phyloP scores from a whole-genome alignment of 2,888 invertebrate species.

The Matsumyia berberina region DNA sequence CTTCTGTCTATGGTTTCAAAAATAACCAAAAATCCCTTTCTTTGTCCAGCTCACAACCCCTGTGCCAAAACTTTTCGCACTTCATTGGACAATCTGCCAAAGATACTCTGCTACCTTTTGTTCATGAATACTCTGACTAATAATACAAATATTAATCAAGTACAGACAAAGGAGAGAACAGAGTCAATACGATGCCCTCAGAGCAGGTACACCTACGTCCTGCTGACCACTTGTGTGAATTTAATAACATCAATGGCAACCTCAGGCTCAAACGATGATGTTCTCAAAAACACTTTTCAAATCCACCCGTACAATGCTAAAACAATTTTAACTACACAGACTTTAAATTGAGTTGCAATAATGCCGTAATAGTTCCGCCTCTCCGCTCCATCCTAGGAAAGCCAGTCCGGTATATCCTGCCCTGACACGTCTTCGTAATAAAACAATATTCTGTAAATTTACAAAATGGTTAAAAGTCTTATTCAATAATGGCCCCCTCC shows the following conservation, averaged over 20 bases:
- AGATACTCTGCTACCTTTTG: slow-evolving; percentile 29
- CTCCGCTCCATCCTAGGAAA: not conserved
- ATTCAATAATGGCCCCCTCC: slow-evolving; percentile 56
- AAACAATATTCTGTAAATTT: slow-evolving; percentile 73
- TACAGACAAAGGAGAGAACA: slow-evolving; percentile 52
- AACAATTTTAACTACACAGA: slow-evolving; percentile 56
- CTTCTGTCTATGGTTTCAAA: too few species aligned
- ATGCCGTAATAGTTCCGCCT: slow-evolving; percentile 50
- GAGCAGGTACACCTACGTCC: slow-evolving; percentile 33
- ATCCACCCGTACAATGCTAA: slow-evolving; percentile 43
- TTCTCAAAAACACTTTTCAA: slow-evolving; percentile 56
- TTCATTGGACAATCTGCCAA: slow-evolving; percentile 40
- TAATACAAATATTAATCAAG: slow-evolving; percentile 62
- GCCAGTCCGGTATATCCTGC: slow-evolving; percentile 27
- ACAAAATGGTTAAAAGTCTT: slow-evolving; percentile 73
- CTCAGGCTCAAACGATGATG: slow-evolving; percentile 44
- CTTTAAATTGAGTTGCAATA: slow-evolving; percentile 71
- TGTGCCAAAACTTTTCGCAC: slow-evolving; percentile 21
- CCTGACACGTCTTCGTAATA: slow-evolving; percentile 58
- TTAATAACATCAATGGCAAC: slow-evolving; percentile 56
- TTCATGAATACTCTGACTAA: slow-evolving; percentile 63
- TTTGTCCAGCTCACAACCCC: too few species aligned
- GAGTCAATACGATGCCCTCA: slow-evolving; percentile 47
- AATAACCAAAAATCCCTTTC: not conserved
- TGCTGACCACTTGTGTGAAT: slow-evolving; percentile 65